Conservation (phyloP, 2,888 invertebrate genomes). For the Lasioglossum malachurum region DNA sequence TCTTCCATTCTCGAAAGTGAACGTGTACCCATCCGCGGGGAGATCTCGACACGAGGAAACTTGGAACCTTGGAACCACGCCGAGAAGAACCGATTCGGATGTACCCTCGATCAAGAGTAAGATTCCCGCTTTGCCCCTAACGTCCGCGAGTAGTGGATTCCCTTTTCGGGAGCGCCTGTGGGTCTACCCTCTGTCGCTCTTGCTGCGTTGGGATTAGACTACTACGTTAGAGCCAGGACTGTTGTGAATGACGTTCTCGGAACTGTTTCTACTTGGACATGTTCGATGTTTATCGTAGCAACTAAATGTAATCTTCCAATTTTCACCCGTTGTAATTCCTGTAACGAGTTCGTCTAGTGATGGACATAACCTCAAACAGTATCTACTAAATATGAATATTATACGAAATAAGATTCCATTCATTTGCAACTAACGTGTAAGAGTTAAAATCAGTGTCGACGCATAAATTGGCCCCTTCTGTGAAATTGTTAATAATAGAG, state of each 20-base stretch:
- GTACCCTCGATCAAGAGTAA: slow-evolving; percentile 46
- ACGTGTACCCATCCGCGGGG: slow-evolving; percentile 33
- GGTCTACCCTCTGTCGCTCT: neutral
- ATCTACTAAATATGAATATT: neutral
- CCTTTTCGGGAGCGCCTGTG: neutral
- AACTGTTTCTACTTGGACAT: neutral
- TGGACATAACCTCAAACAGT: neutral
- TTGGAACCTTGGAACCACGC: slow-evolving; percentile 9
- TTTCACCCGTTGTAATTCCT: neutral
- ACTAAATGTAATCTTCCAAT: neutral
- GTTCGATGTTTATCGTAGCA: neutral
- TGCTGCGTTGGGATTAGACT: neutral
- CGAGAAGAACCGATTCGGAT: slow-evolving; percentile 39
- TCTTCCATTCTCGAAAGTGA: slow-evolving; percentile 20
- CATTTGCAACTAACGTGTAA: neutral
- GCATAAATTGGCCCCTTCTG: neutral
- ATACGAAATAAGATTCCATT: neutral
- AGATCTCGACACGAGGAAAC: slow-evolving; percentile 12
- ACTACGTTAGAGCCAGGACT: neutral
- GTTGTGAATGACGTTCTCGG: neutral
- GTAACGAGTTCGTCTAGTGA: neutral
- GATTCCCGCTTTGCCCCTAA: slow-evolving; percentile 15
- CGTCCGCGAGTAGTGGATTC: neutral
- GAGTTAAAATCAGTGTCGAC: neutral
- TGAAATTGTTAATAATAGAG: neutral